These are phyloP conservation scores for Bergia sp. DNA, from an alignment of 92 coral and sea anemone genomes.

Conservation along the genomic window DNA sequence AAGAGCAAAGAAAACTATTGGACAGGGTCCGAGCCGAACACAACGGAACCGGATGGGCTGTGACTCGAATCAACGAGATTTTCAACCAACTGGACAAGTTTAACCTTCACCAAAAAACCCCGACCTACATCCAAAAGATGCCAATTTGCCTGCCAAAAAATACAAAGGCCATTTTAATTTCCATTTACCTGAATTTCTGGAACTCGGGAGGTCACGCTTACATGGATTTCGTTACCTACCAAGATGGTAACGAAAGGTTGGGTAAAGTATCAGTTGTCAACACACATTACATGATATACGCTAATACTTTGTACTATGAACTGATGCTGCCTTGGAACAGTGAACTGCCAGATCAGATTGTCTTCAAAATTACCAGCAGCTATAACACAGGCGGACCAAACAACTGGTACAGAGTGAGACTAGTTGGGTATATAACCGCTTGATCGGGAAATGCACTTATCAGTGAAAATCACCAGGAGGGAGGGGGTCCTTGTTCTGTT, in stretches of 20 bases:
- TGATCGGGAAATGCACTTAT: background rate
- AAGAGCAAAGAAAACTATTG: constrained; percentile 20
- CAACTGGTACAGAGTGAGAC: constrained; percentile 53
- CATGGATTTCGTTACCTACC: constrained; percentile 53
- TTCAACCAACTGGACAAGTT: constrained; percentile 49
- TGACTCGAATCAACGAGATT: constrained; percentile 58
- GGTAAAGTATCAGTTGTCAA: constrained; percentile 48
- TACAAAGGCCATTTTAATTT: constrained; percentile 70
- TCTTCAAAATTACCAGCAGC: constrained; percentile 51
- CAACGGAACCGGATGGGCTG: constrained; percentile 52
- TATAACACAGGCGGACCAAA: constrained; percentile 58
- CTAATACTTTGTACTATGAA: constrained; percentile 49
- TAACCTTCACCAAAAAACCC: constrained; percentile 56
- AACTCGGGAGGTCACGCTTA: constrained; percentile 55
- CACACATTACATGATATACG: constrained; percentile 46
- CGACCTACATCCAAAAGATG: constrained; percentile 67
- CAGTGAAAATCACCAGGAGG: background rate
- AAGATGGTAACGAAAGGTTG: constrained; percentile 45
- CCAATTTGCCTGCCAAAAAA: constrained; percentile 60
- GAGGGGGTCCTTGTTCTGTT: too few species aligned
- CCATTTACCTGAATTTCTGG: constrained; percentile 59
- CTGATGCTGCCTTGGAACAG: constrained; percentile 55
- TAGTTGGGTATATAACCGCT: background rate
- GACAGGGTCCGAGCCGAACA: background rate
- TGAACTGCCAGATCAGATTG: constrained; percentile 37